These are phyloP conservation scores for Mythimna vitellina DNA, from an alignment of 2,888 invertebrate genomes.

Conservation along the genomic window DNA sequence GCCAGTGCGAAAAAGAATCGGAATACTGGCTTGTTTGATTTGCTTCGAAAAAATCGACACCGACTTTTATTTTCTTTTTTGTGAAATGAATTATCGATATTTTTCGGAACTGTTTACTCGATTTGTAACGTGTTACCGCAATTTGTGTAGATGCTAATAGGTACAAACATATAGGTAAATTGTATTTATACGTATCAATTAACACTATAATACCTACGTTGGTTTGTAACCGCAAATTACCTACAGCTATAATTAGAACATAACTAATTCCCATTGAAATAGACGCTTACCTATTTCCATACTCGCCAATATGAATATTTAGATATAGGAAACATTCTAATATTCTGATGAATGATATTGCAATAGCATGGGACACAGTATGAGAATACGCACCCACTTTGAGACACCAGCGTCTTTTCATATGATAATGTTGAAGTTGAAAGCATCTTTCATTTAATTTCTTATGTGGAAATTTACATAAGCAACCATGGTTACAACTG, in stretches of 20 bases:
- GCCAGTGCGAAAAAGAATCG: slow-evolving; percentile 72
- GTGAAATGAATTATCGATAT: slow-evolving; percentile 14
- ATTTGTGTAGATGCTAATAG: neutral
- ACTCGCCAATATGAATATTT: slow-evolving; percentile 47
- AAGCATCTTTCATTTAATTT: slow-evolving; percentile 67
- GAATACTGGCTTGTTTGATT: slow-evolving; percentile 50
- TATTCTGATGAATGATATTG: slow-evolving; percentile 58
- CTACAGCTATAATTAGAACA: slow-evolving; percentile 43
- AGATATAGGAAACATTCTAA: slow-evolving; percentile 48
- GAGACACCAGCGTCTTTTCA: slow-evolving; percentile 63
- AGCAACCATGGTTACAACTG: slow-evolving; percentile 64
- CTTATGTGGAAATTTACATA: slow-evolving; percentile 65
- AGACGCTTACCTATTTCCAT: slow-evolving; percentile 30
- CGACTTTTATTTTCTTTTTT: slow-evolving; percentile 40
- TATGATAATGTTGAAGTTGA: slow-evolving; percentile 62
- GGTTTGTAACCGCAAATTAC: slow-evolving; percentile 47
- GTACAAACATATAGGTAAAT: slow-evolving; percentile 22
- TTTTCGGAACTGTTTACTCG: slow-evolving; percentile 5
- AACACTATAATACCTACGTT: slow-evolving; percentile 15
- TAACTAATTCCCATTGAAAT: slow-evolving; percentile 35
- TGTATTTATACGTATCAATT: slow-evolving; percentile 36
- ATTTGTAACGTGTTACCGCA: slow-evolving; percentile 14
- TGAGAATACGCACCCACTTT: slow-evolving; percentile 59
- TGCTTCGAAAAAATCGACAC: slow-evolving; percentile 24
- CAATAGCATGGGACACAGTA: slow-evolving; percentile 49